Evolutionary conservation across 2,888 invertebrate species (phyloP).

Genomic region (Leptogaster cylindrica): DNA sequence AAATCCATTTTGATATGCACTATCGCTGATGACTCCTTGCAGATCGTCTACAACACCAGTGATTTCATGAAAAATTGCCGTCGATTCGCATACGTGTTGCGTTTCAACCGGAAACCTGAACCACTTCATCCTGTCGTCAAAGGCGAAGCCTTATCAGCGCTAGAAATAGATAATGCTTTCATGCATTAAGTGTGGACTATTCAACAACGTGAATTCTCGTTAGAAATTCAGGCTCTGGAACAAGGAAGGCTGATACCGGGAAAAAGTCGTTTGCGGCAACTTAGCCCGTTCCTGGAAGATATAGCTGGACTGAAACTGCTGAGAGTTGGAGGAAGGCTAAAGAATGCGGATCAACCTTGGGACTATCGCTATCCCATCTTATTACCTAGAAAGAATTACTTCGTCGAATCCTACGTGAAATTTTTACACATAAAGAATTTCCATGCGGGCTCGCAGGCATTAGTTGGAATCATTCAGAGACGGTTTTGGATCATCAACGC

Average conservation of each 20-base stretch:
- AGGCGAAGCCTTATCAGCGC: background rate
- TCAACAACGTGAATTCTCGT: background rate
- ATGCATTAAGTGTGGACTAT: background rate
- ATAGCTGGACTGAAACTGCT: background rate
- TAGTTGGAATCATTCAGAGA: constrained; percentile 2
- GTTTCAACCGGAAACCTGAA: background rate
- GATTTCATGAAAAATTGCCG: constrained; percentile 1
- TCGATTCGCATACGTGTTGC: background rate
- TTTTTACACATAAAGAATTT: constrained; percentile 20
- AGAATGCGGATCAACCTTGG: background rate
- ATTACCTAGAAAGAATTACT: constrained; percentile 47
- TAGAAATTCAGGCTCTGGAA: background rate
- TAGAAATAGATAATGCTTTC: background rate
- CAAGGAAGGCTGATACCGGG: background rate
- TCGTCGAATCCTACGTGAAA: constrained; percentile 37
- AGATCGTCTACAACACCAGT: background rate
- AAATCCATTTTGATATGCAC: background rate
- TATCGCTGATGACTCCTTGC: background rate
- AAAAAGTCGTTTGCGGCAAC: background rate
- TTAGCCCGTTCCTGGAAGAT: background rate
- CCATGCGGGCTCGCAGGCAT: constrained; percentile 38
- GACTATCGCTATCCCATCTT: constrained; percentile 50
- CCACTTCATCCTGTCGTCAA: too few relatives aligned
- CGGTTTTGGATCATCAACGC: constrained; percentile 20
- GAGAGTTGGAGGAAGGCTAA: constrained; percentile 38